Base-by-base conservation (phyloP, 1,140 invertebrate genomes). In the Cotesia typhae region DNA sequence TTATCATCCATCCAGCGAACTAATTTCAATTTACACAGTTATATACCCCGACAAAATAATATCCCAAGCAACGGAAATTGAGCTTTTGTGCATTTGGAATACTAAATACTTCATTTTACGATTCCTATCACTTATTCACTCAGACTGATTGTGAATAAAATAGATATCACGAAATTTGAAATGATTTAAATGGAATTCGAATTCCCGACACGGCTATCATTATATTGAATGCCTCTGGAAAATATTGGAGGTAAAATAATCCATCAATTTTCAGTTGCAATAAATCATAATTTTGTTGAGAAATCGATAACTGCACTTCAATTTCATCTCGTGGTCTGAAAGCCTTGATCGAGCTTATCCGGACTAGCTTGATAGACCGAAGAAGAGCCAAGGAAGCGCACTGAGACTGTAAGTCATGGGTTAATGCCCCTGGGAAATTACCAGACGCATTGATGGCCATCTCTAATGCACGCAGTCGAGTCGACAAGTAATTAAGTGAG, bases 361-460 rank as follows among this genome's bases (percentile, higher is more conserved):
- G 9, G 20, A 4, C 14, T 6, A 35, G 5, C 9, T 36, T 53
- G 47, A 55, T 55, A 4, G 52, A 67, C 52, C 36, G 41, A 28
- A 2, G 28, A 28, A 28, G 28, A 36, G 52, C 20, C 47, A 12
- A 6, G 51, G 35, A 63, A 64, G 41, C 14, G 57, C 60, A 70
- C 55, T 64, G 47, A 55, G 61, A 35, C 61, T 53, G 38, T 77
- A 78, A 78, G 76, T 74, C 73, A 77, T 47, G 72, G 70, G 72
- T 77, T 73, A 74, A 77, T 55, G 69, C 74, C 76, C 72, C 41
- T 71, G 77, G 76, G 74, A 78, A 78, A 78, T 77, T 76, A 78
- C 59, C 55, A 71, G 68, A 63, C 71, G 41, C 68, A 63, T 76
- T 71, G 76, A 73, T 76, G 70, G 60, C 65, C 72, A 71, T 77